phyloP scores from a whole-genome alignment of 2,113 vertebrate genomes.

The Mustela lutreola region DNA sequence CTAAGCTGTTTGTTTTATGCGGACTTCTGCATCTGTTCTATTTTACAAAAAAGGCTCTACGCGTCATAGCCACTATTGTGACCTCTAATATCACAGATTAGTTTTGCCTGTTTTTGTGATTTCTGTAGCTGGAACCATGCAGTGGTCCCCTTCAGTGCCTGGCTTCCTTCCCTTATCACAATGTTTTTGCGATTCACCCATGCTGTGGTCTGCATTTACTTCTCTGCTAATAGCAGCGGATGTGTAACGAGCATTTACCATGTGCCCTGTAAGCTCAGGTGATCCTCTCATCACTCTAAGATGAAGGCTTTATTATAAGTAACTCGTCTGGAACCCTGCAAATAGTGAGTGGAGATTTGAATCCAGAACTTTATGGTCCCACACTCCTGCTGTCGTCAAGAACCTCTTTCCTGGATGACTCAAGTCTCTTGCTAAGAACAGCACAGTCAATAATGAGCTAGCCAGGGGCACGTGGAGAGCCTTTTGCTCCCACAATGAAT shows the following conservation, averaged over 20 bases:
- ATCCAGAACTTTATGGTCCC: neutral
- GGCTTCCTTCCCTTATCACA: neutral
- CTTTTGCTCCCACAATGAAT: neutral
- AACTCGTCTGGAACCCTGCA: neutral
- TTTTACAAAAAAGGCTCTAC: neutral
- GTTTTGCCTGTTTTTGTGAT: neutral
- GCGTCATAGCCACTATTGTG: neutral
- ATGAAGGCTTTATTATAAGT: neutral
- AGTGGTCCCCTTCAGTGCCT: neutral
- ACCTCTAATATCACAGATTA: neutral
- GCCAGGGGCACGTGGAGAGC: neutral
- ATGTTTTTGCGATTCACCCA: neutral
- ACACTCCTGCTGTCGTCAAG: neutral
- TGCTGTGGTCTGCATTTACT: rapidly evolving
- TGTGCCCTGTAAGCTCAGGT: neutral
- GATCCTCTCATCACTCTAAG: neutral
- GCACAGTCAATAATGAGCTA: neutral
- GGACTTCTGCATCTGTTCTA: neutral
- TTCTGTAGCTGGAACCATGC: neutral
- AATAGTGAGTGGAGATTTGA: neutral
- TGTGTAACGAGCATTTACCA: neutral
- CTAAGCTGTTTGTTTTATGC: neutral
- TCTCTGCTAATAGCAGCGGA: neutral
- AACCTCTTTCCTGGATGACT: neutral
- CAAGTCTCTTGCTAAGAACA: neutral